phyloP scores from a whole-genome alignment of 2,797 vertebrate genomes.

The Tiaroga cobitis region DNA sequence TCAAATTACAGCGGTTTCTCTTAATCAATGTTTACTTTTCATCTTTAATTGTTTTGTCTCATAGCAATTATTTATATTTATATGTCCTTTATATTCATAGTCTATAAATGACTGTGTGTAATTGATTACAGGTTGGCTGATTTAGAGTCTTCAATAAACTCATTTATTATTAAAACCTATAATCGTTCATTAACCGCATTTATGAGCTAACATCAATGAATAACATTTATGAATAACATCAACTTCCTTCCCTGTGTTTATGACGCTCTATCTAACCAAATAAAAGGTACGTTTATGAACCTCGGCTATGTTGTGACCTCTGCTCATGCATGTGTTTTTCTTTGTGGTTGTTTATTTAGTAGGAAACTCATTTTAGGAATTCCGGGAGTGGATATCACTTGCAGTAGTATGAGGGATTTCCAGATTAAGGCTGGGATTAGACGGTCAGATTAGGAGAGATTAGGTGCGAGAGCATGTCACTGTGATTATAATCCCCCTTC shows the following conservation, averaged over 20 bases:
- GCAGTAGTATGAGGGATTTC: slow-evolving; percentile 69
- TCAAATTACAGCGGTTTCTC: not conserved
- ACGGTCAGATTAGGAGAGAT: slow-evolving; percentile 77
- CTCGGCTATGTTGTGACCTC: slow-evolving; percentile 3
- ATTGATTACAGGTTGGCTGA: slow-evolving; percentile 8
- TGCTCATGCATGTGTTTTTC: slow-evolving; percentile 19
- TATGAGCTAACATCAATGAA: slow-evolving; percentile 8
- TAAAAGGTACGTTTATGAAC: slow-evolving; percentile 15
- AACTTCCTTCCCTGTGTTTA: not conserved
- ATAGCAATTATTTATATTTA: not conserved
- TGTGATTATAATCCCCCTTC: slow-evolving; percentile 75
- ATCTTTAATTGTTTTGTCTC: slow-evolving; percentile 22
- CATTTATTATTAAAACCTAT: slow-evolving; percentile 14
- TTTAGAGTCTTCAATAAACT: not conserved
- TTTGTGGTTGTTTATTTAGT: slow-evolving; percentile 28
- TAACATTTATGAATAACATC: not conserved
- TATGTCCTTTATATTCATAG: not conserved
- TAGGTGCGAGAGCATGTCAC: slow-evolving; percentile 76
- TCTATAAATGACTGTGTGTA: not conserved
- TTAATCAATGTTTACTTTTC: slow-evolving; percentile 19
- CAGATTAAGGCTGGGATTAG: slow-evolving; percentile 77
- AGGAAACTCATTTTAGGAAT: slow-evolving; percentile 29
- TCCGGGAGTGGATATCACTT: slow-evolving; percentile 68
- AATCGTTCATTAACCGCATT: not conserved
- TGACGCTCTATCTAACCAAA: not conserved